A percentile compares a stretch with the other conserved stretches of the same genome.
Conservation (phyloP, 1,140 invertebrate genomes). For the Agrypnia vestita region DNA sequence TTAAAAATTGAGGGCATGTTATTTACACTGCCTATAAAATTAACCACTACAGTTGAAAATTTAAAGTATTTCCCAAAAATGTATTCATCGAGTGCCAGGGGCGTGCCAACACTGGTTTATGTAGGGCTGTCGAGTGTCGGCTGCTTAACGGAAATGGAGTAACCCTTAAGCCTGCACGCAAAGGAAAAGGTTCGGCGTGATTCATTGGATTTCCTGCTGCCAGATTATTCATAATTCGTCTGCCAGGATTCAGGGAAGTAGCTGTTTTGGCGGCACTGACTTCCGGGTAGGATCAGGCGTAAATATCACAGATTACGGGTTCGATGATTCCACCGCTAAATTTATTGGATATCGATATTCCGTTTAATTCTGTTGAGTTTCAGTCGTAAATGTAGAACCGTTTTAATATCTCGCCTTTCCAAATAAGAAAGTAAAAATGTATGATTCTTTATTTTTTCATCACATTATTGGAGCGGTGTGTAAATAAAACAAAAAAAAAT, state of each 20-base stretch:
- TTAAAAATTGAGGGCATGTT: too few relatives aligned
- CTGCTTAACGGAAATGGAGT: conserved; percentile 14
- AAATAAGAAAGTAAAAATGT: too few relatives aligned
- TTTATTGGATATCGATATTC: too few relatives aligned
- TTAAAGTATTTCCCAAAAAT: too few relatives aligned
- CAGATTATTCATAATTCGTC: conserved; percentile 34
- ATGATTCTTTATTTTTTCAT: too few relatives aligned
- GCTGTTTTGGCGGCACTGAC: conserved; percentile 6
- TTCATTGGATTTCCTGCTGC: conserved; percentile 34
- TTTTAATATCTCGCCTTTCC: too few relatives aligned
- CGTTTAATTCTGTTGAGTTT: too few relatives aligned
- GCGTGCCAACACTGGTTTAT: conserved; percentile 19
- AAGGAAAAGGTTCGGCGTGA: conserved; percentile 29
- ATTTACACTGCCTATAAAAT: too few relatives aligned
- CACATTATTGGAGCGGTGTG: too few relatives aligned
- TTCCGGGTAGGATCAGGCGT: conserved; percentile 17
- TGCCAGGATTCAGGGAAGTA: conserved; percentile 16
- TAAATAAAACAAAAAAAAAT: too few relatives aligned
- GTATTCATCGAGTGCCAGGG: not conserved
- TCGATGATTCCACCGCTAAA: not conserved
- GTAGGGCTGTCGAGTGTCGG: conserved; percentile 1
- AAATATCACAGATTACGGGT: conserved; percentile 1
- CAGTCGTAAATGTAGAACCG: too few relatives aligned
- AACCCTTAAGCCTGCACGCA: conserved; percentile 29
- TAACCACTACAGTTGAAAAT: too few relatives aligned